These are phyloP conservation scores for Drosophila monieri DNA, from an alignment of 2,888 invertebrate genomes.

Conservation along the genomic window DNA sequence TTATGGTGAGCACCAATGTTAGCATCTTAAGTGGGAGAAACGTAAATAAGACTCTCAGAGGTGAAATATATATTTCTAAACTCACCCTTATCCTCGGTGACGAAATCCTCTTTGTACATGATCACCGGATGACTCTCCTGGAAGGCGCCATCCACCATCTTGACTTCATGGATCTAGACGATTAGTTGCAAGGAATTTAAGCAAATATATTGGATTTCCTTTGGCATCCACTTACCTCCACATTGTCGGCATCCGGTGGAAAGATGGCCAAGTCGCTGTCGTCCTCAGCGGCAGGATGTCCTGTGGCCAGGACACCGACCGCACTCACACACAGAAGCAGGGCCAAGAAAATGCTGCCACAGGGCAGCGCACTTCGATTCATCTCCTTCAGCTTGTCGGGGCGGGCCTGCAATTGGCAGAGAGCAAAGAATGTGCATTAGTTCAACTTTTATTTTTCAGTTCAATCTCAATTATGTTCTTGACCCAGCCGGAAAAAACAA, in stretches of 20 bases:
- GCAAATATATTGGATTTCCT: neutral
- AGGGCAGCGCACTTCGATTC: constrained; percentile 51
- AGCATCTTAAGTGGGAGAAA: neutral
- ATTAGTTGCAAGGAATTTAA: neutral
- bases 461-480: constrained; percentile 70
- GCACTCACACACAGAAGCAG: constrained; percentile 40
- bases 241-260: constrained; percentile 73
- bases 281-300: constrained; percentile 43
- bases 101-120: constrained; percentile 82
- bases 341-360: constrained; percentile 50
- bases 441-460: constrained; percentile 56
- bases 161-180: constrained; percentile 73
- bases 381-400: constrained; percentile 50
- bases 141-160: constrained; percentile 65
- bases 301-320: constrained; percentile 35
- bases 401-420: constrained; percentile 56
- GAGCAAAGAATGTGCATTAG: constrained; percentile 52
- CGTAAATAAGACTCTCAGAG: neutral
- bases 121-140: constrained; percentile 80
- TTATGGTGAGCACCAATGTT: neutral
- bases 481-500: constrained; percentile 17
- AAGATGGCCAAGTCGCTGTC: constrained; percentile 47
- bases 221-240: constrained; percentile 68
- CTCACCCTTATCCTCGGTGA: constrained; percentile 81
- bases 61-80: neutral